Evolutionary conservation across 1,140 invertebrate genomes (phyloP).

Genomic region (Orchesella cincta): DNA sequence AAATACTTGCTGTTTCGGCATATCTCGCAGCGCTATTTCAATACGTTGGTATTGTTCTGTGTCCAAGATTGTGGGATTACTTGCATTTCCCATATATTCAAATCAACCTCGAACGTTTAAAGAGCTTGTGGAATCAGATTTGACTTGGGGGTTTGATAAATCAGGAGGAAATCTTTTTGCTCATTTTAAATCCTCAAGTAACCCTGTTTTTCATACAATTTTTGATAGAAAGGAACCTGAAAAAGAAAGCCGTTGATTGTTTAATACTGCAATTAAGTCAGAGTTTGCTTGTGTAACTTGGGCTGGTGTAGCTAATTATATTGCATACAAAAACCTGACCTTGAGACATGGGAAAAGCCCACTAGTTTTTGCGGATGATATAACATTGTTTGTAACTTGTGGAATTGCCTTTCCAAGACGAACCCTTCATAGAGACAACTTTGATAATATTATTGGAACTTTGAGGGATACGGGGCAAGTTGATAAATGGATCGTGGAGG

Average conservation of each 20-base stretch:
- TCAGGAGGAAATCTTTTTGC: not conserved
- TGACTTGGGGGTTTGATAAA: not conserved
- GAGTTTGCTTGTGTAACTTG: slow-evolving; percentile 19
- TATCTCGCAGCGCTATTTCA: not conserved
- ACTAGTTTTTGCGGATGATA: not conserved
- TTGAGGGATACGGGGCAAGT: not conserved
- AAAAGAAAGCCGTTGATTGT: not conserved
- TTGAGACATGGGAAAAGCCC: slow-evolving; percentile 2
- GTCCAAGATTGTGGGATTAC: not conserved
- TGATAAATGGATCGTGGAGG: not conserved
- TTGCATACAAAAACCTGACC: slow-evolving; percentile 6
- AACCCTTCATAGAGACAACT: not conserved
- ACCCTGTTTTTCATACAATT: not conserved
- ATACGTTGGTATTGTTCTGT: not conserved
- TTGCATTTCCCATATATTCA: slow-evolving; percentile 4
- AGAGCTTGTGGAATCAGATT: not conserved
- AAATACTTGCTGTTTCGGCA: not conserved
- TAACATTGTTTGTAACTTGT: not conserved
- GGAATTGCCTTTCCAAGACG: not conserved
- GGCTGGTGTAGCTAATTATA: not conserved
- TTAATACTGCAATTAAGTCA: not conserved
- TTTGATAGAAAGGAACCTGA: not conserved
- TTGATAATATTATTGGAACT: not conserved
- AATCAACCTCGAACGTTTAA: slow-evolving; percentile 10
- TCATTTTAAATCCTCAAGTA: not conserved